Evolutionary conservation across 2,797 vertebrate genomes (phyloP), one percentile per base, ranked within the genome.

Genomic region (Myotis vivesi): DNA sequence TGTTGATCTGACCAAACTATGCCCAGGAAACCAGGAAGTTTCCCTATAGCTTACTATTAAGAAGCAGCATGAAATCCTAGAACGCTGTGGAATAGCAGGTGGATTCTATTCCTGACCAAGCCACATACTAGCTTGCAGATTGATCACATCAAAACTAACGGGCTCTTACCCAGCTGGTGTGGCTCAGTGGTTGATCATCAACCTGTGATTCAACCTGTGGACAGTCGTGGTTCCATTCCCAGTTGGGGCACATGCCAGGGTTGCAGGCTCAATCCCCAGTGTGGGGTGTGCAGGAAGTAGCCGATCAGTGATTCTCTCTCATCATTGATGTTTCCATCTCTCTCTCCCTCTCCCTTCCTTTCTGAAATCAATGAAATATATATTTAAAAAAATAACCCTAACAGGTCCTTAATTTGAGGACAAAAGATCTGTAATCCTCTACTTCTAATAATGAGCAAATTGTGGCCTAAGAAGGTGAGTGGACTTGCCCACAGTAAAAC

Each of bases 381-480:
- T 30, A 25, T 30, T 62, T 62, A 15, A 30, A 62, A 62, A 62
- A 62, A 13, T 30, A 62, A 62, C 28, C 28, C 59, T 30, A 30
- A 38, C 10, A 23, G n/a, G 10, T 53, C 53, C n/a, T 64, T 59
- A 53, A 51, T 25, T 62, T 73, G 73, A 73, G 69, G 36, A 69
- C 12, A 23, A 84, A 92, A 81, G 23, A 75, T 19, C n/a, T 51
- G 64, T 28, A 33, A 62, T 25, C 8, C 9, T 89, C 38, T 71
- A 57, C 76, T 95, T 95, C 68, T 83, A 53, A 23, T 15, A 23
- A 91, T 33, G n/a, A 95, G 57, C 55, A 77, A 73, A 91, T 28
- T 33, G 46, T 80, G 49, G 17, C 33, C 51, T 85, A 69, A 77
- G 57, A 89, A 46, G 28, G 9, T 89, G 82, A 69, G 51, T 20